These are phyloP conservation scores for Pantala flavescens DNA, from an alignment of 1,140 invertebrate species.

Conservation along the genomic window DNA sequence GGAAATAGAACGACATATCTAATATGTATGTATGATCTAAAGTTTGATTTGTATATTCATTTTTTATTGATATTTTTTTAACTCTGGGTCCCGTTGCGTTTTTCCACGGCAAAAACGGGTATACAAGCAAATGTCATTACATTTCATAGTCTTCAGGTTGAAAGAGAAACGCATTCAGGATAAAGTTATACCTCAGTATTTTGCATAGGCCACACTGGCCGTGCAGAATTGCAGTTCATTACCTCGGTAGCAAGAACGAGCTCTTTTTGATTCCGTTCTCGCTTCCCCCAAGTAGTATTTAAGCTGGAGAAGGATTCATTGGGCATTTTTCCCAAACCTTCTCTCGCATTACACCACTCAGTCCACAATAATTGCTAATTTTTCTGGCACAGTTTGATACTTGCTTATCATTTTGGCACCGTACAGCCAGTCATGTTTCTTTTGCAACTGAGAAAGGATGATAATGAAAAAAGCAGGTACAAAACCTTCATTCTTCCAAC, in stretches of 20 bases:
- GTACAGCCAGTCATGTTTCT: background rate
- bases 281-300: conserved; percentile 4
- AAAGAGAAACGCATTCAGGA: conserved; percentile 9
- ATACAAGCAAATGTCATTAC: conserved; percentile 10
- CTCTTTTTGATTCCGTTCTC: conserved; percentile 5
- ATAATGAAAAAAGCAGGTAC: background rate
- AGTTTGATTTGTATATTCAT: conserved; percentile 8
- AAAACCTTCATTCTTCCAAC: background rate
- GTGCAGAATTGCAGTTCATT: background rate
- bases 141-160: conserved; percentile 8
- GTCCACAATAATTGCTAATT: background rate
- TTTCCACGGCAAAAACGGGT: conserved; percentile 8
- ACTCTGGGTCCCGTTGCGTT: conserved; percentile 6
- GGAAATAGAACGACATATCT: conserved; percentile 5
- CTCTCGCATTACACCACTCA: background rate
- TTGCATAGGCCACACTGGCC: background rate
- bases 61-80: conserved; percentile 10
- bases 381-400: conserved; percentile 5
- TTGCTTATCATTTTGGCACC: conserved; percentile 6
- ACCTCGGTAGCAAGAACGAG: background rate
- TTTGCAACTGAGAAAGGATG: background rate
- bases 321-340: conserved; percentile 1
- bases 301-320: background rate
- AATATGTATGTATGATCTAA: conserved; percentile 1
- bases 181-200: conserved; percentile 10